Base-by-base conservation (phyloP, 1,140 invertebrate genomes). In the Atopsyche davidsoni region DNA sequence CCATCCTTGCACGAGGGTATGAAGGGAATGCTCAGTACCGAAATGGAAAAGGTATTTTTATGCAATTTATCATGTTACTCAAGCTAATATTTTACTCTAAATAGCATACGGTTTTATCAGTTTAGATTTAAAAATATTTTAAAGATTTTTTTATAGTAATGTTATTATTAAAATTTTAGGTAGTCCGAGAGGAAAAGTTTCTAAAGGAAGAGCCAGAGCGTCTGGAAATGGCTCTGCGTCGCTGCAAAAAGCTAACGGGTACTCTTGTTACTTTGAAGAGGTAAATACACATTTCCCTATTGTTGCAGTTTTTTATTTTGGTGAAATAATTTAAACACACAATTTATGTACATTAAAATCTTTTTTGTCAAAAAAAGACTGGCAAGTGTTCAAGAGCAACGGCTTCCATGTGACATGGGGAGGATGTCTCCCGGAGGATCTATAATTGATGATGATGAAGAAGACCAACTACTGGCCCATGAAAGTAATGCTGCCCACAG, bases 261-360 rank as follows among this genome's bases (percentile, higher is more conserved):
- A 97, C 93, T 28, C 76, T 98, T 54, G 93, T 96, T 34, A 97
- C 93, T 38, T 74, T 98, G 16, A 97, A 97, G 81, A 86, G 93
- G 94, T 96, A 80, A 55, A 54, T 53, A 17, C 53, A 55, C 13
- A 36, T 19, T 40, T 4, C 7, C 11, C 10, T n/a, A 10, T 14
- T 14, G 13, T 38, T 3, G 10, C n/a, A 32, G 28, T 32, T 24
- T 32, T 32, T 43, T 16, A 43, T 3, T 36, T 46, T 9, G 6
- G 1, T 24, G 24, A 1, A 16, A 11, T 44, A 10, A 24, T 6
- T 32, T 32, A n/a, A n/a, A 32, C 11, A n/a, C 22, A 3, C n/a
- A 11, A 17, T 39, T 39, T 39, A 2, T 41, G 21, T 28, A 43
- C 14, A 47, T 11, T 46, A 34, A 42, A 40, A 43, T 43, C 25